Percentiles rank a stretch among this genome's conserved stretches.
phyloP scores from a whole-genome alignment of 2,888 invertebrate genomes.

The Dynastes hyllus region DNA sequence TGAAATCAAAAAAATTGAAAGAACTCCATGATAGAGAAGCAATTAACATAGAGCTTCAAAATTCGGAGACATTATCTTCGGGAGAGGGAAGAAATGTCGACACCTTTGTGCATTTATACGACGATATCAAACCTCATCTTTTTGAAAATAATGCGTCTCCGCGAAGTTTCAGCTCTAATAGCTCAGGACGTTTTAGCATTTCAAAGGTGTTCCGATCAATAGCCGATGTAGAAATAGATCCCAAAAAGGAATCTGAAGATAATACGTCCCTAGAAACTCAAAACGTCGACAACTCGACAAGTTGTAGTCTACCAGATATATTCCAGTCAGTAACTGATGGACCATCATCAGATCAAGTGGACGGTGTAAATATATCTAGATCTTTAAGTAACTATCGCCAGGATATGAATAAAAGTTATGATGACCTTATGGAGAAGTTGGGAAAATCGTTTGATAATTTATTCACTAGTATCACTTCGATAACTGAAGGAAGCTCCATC shows the following conservation, averaged over 20 bases:
- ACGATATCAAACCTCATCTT: not conserved
- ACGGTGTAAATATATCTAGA: not conserved
- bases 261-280: not conserved
- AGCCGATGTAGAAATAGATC: too few relatives aligned
- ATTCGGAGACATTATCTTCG: not conserved
- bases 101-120: not conserved
- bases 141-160: not conserved
- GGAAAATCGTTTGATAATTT: constrained; percentile 4
- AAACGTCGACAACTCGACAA: too few relatives aligned
- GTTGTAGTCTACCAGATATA: too few relatives aligned
- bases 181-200: too few relatives aligned
- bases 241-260: too few relatives aligned
- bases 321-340: too few relatives aligned
- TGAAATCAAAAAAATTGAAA: not conserved
- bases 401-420: constrained; percentile 4
- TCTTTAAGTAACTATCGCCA: not conserved
- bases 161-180: too few relatives aligned
- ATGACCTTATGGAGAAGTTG: not conserved
- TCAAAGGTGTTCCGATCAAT: too few relatives aligned
- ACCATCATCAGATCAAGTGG: not conserved
- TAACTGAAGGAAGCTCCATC: not conserved
- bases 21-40: too few relatives aligned
- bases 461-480: not conserved
- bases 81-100: not conserved
- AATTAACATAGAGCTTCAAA: too few relatives aligned